A percentile compares a stretch with the other conserved stretches of the same genome.
phyloP scores from a whole-genome alignment of 2,797 vertebrate genomes.

The Luscinia luscinia region DNA sequence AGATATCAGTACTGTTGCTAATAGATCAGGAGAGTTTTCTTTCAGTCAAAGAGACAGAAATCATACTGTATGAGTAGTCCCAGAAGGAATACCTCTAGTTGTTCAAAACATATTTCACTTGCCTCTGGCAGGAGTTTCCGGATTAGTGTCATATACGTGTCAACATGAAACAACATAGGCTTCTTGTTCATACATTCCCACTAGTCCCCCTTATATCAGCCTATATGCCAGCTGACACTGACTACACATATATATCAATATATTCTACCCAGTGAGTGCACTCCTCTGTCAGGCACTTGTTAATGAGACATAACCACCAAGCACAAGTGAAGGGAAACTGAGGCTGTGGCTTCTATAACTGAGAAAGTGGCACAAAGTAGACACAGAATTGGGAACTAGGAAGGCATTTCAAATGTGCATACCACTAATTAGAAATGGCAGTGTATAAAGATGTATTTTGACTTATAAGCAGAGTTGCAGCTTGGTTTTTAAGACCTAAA shows the following conservation, averaged over 20 bases:
- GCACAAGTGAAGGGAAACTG: constrained; percentile 18
- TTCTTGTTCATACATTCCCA: constrained; percentile 63
- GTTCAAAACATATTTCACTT: constrained; percentile 66
- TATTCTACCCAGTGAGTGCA: neutral
- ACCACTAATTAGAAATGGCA: neutral
- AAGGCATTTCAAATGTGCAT: neutral
- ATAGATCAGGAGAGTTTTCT: constrained; percentile 55
- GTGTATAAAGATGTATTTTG: neutral
- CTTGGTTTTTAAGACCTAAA: neutral
- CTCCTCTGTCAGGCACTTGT: neutral
- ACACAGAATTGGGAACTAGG: neutral
- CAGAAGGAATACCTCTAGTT: constrained; percentile 62
- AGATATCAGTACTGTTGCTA: constrained; percentile 47
- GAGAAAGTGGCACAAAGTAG: neutral
- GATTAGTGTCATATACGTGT: constrained; percentile 69
- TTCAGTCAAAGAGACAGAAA: constrained; percentile 69
- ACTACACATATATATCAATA: constrained; percentile 8
- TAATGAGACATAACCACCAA: neutral
- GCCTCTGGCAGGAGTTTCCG: constrained; percentile 59
- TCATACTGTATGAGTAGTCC: constrained; percentile 44
- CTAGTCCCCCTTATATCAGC: constrained; percentile 49
- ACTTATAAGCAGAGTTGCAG: neutral
- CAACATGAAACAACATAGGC: constrained; percentile 49
- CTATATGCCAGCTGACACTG: constrained; percentile 35
- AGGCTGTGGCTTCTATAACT: neutral